Conservation (phyloP, 2,888 invertebrate genomes). For the Andrena flavipes region DNA sequence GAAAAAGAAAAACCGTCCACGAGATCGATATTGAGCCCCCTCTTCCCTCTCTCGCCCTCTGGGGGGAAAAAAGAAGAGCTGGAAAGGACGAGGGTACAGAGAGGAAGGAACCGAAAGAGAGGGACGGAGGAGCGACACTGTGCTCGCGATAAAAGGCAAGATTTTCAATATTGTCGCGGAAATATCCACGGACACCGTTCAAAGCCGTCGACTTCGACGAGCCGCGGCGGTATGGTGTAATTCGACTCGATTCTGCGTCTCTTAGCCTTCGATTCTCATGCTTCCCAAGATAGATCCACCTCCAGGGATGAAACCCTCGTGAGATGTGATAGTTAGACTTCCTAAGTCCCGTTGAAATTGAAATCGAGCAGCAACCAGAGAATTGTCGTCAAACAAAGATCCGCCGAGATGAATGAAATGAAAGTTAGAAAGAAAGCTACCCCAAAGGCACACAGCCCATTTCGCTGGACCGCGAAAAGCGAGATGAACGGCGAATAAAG, state of each 20-base stretch:
- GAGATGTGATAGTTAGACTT: too few relatives aligned
- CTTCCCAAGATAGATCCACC: too few relatives aligned
- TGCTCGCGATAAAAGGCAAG: conserved; percentile 64
- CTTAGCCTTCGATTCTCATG: background rate
- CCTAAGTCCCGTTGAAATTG: too few relatives aligned
- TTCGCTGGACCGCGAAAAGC: background rate
- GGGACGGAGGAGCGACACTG: conserved; percentile 61
- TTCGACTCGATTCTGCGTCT: background rate
- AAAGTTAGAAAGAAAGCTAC: background rate
- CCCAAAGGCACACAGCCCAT: background rate
- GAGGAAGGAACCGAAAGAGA: conserved; percentile 66
- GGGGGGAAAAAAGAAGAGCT: conserved; percentile 55
- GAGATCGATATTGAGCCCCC: conserved; percentile 71
- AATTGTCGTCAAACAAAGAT: too few relatives aligned
- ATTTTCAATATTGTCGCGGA: conserved; percentile 60
- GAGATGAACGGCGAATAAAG: conserved; percentile 34
- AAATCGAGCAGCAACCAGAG: too few relatives aligned
- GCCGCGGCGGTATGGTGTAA: background rate
- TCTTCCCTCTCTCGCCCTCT: background rate
- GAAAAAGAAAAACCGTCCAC: conserved; percentile 52
- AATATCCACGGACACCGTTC: conserved; percentile 47
- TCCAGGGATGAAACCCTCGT: too few relatives aligned
- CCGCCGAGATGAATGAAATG: background rate
- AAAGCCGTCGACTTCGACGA: conserved; percentile 10
- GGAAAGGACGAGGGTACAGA: conserved; percentile 68